Conservation (phyloP, 2,888 invertebrate species). For the Amphipoea oculea region DNA sequence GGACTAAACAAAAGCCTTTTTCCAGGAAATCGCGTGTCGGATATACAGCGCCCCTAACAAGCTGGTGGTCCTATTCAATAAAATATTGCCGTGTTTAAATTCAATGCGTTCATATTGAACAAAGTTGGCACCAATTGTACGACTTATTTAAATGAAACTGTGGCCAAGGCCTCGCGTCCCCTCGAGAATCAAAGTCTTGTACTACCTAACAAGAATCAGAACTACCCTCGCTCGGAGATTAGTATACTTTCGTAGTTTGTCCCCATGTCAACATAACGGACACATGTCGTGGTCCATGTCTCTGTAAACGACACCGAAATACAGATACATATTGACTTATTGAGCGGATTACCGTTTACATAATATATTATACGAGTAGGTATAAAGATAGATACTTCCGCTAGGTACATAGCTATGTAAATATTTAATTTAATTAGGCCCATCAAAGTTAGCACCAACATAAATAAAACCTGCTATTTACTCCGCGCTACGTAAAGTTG, state of each 20-base stretch:
- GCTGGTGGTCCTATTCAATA: constrained; percentile 25
- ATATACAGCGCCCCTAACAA: constrained; percentile 46
- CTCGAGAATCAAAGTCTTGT: constrained; percentile 31
- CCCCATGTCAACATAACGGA: constrained; percentile 58
- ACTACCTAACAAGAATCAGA: constrained; percentile 45
- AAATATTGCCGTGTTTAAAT: constrained; percentile 42
- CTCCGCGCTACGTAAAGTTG: constrained; percentile 44
- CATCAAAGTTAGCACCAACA: constrained; percentile 52
- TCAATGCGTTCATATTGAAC: constrained; percentile 29
- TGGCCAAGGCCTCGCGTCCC: neutral
- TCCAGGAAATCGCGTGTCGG: constrained; percentile 35
- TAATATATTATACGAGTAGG: neutral
- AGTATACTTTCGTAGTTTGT: constrained; percentile 56
- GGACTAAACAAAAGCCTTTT: constrained; percentile 38
- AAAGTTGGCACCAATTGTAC: constrained; percentile 11
- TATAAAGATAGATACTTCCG: constrained; percentile 4
- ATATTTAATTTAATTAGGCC: constrained; percentile 59
- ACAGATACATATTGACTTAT: constrained; percentile 26
- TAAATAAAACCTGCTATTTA: constrained; percentile 58
- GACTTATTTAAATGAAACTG: constrained; percentile 27
- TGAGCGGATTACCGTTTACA: constrained; percentile 13
- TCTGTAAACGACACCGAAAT: constrained; percentile 34
- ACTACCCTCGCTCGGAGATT: constrained; percentile 43
- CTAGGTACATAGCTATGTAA: constrained; percentile 11
- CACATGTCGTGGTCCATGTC: constrained; percentile 50